Percentiles rank a stretch among this genome's conserved stretches.
phyloP scores from a whole-genome alignment of 2,797 vertebrate species.

The Acrossocheilus fasciatus region DNA sequence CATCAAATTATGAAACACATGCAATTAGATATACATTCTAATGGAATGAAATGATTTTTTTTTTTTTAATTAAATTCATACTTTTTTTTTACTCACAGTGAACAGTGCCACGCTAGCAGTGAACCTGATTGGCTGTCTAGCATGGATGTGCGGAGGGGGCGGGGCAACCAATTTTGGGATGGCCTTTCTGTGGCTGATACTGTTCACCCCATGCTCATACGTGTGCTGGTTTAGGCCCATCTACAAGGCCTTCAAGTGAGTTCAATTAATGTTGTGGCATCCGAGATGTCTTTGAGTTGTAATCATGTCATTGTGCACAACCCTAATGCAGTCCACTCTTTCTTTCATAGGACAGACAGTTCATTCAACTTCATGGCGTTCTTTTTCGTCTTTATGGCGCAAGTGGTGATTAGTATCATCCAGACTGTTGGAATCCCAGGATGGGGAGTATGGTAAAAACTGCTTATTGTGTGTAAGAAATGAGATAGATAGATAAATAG shows the following conservation, averaged over 20 bases:
- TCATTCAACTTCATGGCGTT: constrained; percentile 98
- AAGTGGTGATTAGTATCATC: constrained; percentile 89
- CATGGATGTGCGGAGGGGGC: constrained; percentile 94
- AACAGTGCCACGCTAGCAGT: constrained; percentile 86
- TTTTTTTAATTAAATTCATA: background rate
- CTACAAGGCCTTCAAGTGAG: constrained; percentile 97
- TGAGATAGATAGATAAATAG: background rate
- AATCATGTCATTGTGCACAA: background rate
- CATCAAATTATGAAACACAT: background rate
- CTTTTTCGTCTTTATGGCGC: constrained; percentile 94
- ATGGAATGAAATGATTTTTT: background rate
- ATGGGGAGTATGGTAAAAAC: constrained; percentile 94
- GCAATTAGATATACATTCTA: background rate
- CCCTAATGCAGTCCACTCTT: background rate
- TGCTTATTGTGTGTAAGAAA: background rate
- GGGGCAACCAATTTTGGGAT: constrained; percentile 90
- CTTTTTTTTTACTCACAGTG: constrained; percentile 74
- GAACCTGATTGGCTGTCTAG: constrained; percentile 92
- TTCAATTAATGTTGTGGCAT: background rate
- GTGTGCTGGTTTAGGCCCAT: constrained; percentile 96
- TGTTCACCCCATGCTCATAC: constrained; percentile 94
- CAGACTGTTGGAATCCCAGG: constrained; percentile 89
- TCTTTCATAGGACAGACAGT: constrained; percentile 88
- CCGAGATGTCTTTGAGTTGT: background rate
- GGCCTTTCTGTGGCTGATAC: constrained; percentile 93